Percentiles rank a stretch among this genome's conserved stretches.
phyloP scores from a whole-genome alignment of 2,888 invertebrate species.

The Machimus atricapillus region DNA sequence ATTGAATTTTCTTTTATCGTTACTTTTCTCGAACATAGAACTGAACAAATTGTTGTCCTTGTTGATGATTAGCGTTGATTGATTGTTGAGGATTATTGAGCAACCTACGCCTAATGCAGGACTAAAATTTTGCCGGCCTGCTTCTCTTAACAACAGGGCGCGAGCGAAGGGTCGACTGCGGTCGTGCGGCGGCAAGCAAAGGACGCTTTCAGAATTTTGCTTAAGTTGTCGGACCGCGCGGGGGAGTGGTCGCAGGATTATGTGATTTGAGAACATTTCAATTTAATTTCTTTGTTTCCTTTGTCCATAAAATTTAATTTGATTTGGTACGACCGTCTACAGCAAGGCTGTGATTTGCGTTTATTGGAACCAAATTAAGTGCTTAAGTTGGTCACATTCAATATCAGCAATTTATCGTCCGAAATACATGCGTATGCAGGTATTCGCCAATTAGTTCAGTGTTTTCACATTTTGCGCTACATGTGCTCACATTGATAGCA shows the following conservation, averaged over 20 bases:
- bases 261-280: constrained; percentile 4
- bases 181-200: not conserved
- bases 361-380: not conserved
- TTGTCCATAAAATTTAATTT: not conserved
- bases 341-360: not conserved
- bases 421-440: not conserved
- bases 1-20: constrained; percentile 37
- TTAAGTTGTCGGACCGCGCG: not conserved
- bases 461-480: not conserved
- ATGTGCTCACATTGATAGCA: not conserved
- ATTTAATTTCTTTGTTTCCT: not conserved
- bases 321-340: not conserved
- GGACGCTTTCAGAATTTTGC: not conserved
- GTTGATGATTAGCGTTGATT: constrained; percentile 32
- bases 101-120: constrained; percentile 13
- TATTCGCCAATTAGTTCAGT: not conserved
- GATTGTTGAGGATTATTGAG: constrained; percentile 35
- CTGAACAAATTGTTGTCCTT: constrained; percentile 36
- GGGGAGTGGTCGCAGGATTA: not conserved
- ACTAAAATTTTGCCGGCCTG: constrained; percentile 23
- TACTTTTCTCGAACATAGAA: constrained; percentile 30
- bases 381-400: not conserved
- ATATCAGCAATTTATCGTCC: not conserved
- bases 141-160: not conserved
- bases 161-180: not conserved